Evolutionary conservation across 2,113 vertebrate genomes (phyloP).

Genomic region (Hippocampus comes): DNA sequence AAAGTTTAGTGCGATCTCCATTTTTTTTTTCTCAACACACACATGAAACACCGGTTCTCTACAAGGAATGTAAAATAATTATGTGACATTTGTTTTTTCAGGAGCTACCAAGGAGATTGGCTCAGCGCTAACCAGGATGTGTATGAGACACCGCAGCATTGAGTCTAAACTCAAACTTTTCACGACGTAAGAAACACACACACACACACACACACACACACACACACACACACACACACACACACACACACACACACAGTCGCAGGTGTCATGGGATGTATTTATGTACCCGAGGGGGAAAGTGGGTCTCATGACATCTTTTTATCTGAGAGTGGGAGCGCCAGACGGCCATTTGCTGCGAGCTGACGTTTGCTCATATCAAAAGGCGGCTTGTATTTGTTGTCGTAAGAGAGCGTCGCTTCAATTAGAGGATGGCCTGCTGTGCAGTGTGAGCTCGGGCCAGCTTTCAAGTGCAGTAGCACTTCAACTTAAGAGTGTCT

Average conservation of each 20-base stretch:
- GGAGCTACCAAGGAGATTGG: constrained; percentile 82
- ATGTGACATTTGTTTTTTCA: constrained; percentile 31
- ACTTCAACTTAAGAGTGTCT: too few relatives aligned
- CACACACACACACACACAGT: neutral
- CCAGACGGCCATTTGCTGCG: constrained; percentile 2
- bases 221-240: neutral
- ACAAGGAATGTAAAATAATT: too few relatives aligned
- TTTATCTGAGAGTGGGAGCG: constrained; percentile 23
- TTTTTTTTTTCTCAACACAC: neutral
- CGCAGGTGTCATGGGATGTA: neutral
- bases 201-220: too few relatives aligned
- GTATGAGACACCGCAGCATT: constrained; percentile 82
- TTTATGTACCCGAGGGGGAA: neutral
- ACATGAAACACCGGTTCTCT: neutral
- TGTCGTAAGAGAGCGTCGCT: constrained; percentile 10
- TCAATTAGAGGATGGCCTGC: neutral
- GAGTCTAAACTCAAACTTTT: constrained; percentile 80
- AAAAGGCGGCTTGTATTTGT: neutral
- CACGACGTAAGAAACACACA: constrained; percentile 68
- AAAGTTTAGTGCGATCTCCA: neutral
- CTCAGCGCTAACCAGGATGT: constrained; percentile 80
- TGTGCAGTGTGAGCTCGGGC: neutral
- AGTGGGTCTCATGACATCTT: constrained; percentile 22
- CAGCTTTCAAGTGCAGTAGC: neutral
- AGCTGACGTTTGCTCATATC: constrained; percentile 7